These are phyloP conservation scores for Flexamia atlantica DNA, from an alignment of 2,888 invertebrate genomes.

Conservation along the genomic window DNA sequence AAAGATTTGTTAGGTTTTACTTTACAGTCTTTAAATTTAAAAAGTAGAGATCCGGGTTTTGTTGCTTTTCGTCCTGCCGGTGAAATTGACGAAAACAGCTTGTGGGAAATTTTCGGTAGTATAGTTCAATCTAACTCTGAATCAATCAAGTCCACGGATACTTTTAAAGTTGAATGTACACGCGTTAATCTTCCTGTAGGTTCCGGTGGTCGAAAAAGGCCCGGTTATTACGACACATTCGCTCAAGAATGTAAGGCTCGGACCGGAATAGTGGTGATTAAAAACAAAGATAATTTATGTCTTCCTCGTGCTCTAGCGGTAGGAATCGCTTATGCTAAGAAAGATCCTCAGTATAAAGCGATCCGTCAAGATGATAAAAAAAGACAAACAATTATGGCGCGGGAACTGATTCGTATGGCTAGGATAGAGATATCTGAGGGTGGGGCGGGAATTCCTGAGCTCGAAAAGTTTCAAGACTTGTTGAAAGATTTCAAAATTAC, in stretches of 20 bases:
- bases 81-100: conserved; percentile 19
- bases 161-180: no score
- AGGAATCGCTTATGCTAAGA: conserved; percentile 61
- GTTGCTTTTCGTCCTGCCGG: conserved; percentile 28
- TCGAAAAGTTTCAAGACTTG: conserved; percentile 30
- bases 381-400: background rate
- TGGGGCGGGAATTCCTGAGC: no score
- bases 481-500: conserved; percentile 16
- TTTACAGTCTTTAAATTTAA: background rate
- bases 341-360: conserved; percentile 58
- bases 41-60: conserved; percentile 9
- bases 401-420: conserved; percentile 29
- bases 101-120: no score
- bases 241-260: conserved; percentile 45
- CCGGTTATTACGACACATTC: no score
- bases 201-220: no score
- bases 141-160: background rate
- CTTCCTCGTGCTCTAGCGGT: conserved; percentile 64
- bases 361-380: background rate
- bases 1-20: conserved; percentile 42
- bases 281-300: conserved; percentile 66
- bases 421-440: no score
- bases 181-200: no score
- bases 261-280: conserved; percentile 62
- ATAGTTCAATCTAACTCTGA: no score